Conservation (phyloP, 1,140 invertebrate species). For the Neelides sp. region DNA sequence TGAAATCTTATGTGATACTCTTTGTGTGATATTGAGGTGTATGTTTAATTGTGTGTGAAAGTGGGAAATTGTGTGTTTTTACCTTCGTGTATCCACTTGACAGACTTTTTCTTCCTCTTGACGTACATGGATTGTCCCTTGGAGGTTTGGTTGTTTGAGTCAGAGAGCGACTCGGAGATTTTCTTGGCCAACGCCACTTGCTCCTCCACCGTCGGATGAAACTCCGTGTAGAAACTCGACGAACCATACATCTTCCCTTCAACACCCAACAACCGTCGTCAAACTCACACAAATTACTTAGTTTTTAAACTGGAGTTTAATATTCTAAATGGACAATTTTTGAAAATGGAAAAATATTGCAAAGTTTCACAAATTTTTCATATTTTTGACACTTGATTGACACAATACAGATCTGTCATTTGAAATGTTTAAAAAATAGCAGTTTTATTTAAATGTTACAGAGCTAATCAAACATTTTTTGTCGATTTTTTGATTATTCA, state of each 20-base stretch:
- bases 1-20: background rate
- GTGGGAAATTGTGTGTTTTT: slow-evolving; percentile 36
- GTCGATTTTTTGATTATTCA: too few species aligned
- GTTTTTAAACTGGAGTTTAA: slow-evolving; percentile 1
- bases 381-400: too few species aligned
- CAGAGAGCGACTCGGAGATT: slow-evolving; percentile 82
- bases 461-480: too few species aligned
- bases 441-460: too few species aligned
- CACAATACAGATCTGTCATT: too few species aligned
- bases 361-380: too few species aligned
- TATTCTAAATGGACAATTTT: background rate
- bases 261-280: too few species aligned
- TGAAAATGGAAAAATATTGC: background rate
- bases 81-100: slow-evolving; percentile 88
- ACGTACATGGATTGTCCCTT: slow-evolving; percentile 92
- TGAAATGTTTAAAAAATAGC: too few species aligned
- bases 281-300: slow-evolving; percentile 8
- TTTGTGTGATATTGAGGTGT: background rate
- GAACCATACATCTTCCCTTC: slow-evolving; percentile 82
- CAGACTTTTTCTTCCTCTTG: slow-evolving; percentile 78
- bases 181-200: slow-evolving; percentile 80
- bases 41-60: background rate
- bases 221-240: slow-evolving; percentile 79
- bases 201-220: slow-evolving; percentile 86
- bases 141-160: slow-evolving; percentile 77